Percentiles rank a stretch among this genome's conserved stretches.
phyloP scores from a whole-genome alignment of 2,113 vertebrate species.

The Bagarius yarrelli region DNA sequence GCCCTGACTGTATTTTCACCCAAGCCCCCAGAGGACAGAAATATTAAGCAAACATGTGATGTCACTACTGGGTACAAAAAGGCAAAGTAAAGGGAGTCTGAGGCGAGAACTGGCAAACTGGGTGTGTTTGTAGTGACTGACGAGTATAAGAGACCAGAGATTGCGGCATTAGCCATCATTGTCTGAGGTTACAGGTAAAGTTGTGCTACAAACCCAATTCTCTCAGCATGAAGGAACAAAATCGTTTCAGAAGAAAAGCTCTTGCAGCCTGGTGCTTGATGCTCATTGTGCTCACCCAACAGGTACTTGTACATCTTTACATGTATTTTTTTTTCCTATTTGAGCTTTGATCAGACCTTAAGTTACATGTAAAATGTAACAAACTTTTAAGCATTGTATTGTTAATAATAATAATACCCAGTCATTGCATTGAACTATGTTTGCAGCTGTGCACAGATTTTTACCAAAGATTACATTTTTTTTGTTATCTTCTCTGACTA shows the following conservation, averaged over 20 bases:
- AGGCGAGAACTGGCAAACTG: background rate
- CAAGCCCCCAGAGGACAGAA: slow-evolving; percentile 41
- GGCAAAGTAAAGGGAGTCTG: background rate
- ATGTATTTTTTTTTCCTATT: background rate
- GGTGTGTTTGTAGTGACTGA: background rate
- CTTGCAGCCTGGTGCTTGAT: slow-evolving; percentile 38
- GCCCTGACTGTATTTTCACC: slow-evolving; percentile 38
- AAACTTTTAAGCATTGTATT: background rate
- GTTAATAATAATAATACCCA: background rate
- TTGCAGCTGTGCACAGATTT: background rate
- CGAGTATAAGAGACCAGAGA: slow-evolving; percentile 15
- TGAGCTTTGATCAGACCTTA: background rate
- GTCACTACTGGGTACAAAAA: slow-evolving; percentile 49
- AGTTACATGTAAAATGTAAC: background rate
- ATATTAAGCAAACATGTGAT: slow-evolving; percentile 59
- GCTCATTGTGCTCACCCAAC: slow-evolving; percentile 45
- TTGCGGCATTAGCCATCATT: background rate
- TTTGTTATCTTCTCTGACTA: background rate
- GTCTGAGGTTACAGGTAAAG: background rate
- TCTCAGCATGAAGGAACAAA: slow-evolving; percentile 45
- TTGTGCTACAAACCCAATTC: background rate
- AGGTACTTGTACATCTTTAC: slow-evolving; percentile 40
- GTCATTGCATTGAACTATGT: background rate
- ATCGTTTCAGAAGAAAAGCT: slow-evolving; percentile 28
- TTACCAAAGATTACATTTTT: background rate